Evolutionary conservation across 2,888 invertebrate species (phyloP), one percentile per base, ranked within the genome.

Genomic region (Zaprionus obscuricornis): DNA sequence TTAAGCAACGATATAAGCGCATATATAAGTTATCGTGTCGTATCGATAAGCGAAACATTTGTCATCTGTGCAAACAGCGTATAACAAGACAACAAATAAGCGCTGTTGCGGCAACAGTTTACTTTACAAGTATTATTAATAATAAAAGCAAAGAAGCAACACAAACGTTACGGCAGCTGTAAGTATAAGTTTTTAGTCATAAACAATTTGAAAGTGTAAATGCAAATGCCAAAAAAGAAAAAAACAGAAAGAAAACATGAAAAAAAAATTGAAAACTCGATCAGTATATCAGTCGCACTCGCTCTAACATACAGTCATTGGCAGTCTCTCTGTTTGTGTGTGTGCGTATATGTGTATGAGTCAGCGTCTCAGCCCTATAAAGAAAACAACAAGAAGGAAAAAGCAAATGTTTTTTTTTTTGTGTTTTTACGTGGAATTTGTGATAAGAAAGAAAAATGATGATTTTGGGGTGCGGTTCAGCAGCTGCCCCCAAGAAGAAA

Each of bases 361-460:
- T 77, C 84, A 84, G 81, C 50, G 79, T 58, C 78, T 46, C 51
- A 47, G 73, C 67, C 72, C 42, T 62, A 47, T n/a, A 34, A 45
- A 42, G 58, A 46, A 47, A 67, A 55, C 26, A 71, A 56, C 55
- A 45, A 51, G n/a, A 46, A 17, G 22, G 14, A 26, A 26, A 22
- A 18, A 57, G 10, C 22, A 22, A 52, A 14, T 33, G 40, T 62
- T 58, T 37, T 34, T 34, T 52, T 45, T 36, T 47, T 69, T 49
- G 63, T 39, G n/a, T 40, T 49, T 72, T 69, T 62, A 57, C 43
- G 72, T 59, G 72, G 50, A 68, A 68, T 66, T 68, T 40, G 27
- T 70, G 51, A 57, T 69, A 67, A 14, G 10, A 54, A 65, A 68
- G n/a, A n/a, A n/a, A n/a, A n/a, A n/a, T n/a, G n/a, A n/a, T n/a